Base-by-base conservation (phyloP, 2,888 invertebrate species). In the Axea sp. region DNA sequence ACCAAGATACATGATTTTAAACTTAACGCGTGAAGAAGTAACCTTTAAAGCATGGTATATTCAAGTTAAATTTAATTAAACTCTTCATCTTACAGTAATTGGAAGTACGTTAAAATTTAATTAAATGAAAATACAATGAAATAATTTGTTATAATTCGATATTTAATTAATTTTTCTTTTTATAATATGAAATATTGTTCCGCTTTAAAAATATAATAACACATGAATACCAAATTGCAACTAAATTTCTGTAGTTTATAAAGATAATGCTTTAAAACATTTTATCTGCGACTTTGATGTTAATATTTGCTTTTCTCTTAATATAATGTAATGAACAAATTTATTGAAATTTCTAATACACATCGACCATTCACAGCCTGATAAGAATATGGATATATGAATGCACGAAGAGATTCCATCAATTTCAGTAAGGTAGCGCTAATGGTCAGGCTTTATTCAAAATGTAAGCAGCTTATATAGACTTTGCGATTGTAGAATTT, bases 371-470 rank as follows among this genome's bases (percentile, higher is more conserved):
- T 22, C 31, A 7, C 37, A 41, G 9, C 26, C 19, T 41, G 59
- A 65, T 73, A 51, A 30, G n/a, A 55, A 59, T 57, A 57, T 41
- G 55, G 33, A 57, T 73, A 17, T 11, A 49, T 67, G 30, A 47
- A 35, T 45, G 14, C 45, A 39, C 28, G 53, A 51, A 51, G 31
- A 49, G 43, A 73, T 73, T 73, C 47, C 57, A 67, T 73, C 43
- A 73, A 73, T 67, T 67, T 49, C 49, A 73, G 73, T 49, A 73
- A 68, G 67, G 65, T 47, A 65, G 35, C 57, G 60, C 53, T 73
- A 73, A 67, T 73, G 67, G 73, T 73, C 73, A 73, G 73, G 43
- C 55, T 73, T 73, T 73, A 62, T 57, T 55, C 67, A 60, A 45
- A 60, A 53, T 45, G 53, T 73, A 73, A 73, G 73, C 67, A 49